phyloP scores from a whole-genome alignment of 2,797 vertebrate genomes.

The Bryconaethiops microstoma region DNA sequence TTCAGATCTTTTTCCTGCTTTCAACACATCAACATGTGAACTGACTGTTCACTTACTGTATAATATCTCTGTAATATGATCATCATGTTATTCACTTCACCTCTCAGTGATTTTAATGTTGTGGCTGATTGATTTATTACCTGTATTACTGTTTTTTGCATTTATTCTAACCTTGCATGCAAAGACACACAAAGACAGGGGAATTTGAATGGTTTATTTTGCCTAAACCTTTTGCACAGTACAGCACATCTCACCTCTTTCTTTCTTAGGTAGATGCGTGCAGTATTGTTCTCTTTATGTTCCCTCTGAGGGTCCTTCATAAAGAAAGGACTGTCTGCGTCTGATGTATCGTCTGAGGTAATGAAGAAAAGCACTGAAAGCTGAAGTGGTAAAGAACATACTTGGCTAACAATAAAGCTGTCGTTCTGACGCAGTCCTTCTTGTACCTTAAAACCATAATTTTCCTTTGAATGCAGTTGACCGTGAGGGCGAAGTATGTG shows the following conservation, averaged over 20 bases:
- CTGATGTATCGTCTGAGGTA: neutral
- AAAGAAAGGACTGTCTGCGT: neutral
- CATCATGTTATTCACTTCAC: too few relatives aligned
- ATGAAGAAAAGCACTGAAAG: slow-evolving; percentile 2
- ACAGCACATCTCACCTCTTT: neutral
- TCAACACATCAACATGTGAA: fast-evolving
- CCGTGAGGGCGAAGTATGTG: neutral
- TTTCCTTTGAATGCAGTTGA: neutral
- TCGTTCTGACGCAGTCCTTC: neutral
- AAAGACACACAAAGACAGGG: too few relatives aligned
- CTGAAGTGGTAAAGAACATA: neutral
- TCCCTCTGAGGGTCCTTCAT: neutral
- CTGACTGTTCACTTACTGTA: too few relatives aligned
- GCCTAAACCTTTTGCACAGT: neutral
- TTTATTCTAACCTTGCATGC: too few relatives aligned
- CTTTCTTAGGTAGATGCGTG: too few relatives aligned
- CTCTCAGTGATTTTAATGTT: too few relatives aligned
- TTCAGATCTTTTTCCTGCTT: too few relatives aligned
- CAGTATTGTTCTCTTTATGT: neutral
- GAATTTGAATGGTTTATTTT: too few relatives aligned
- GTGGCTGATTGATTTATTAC: too few relatives aligned
- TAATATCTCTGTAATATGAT: too few relatives aligned
- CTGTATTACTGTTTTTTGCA: too few relatives aligned
- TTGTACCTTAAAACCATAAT: neutral
- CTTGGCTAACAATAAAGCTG: neutral